Evolutionary conservation across 1,140 invertebrate genomes (phyloP), one percentile per base, ranked within the genome.

Genomic region (Macrotrachela quadricornifera): DNA sequence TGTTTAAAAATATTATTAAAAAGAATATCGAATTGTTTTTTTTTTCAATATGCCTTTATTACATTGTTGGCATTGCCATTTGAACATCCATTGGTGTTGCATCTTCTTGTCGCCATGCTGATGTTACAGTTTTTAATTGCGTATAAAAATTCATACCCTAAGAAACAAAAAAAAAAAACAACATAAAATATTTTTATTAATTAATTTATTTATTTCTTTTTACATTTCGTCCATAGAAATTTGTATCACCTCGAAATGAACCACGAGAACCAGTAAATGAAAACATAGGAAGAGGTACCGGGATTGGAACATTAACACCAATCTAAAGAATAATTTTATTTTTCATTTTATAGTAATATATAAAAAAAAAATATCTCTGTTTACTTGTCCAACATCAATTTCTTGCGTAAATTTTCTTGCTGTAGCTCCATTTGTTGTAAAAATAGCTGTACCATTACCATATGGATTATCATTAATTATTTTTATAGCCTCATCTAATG

Each of bases 241-340:
- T 90, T 56, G 78, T 77, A 64, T 97, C 91, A n/a, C 94, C 94
- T 37, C 85, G 75, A 73, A 97, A 97, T 41, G 87, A 94, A 43
- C 85, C 88, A 58, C 88, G 76, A 0, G 83, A 85, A 37, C 91
- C 91, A 52, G 88, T 92, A 69, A 99, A 99, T 18, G 88, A 95
- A 71, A 99, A 99, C 90, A 99, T 96, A 0, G 94, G 90, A n/a
- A 99, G 67, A 13, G 94, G 92, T 3, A 96, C 75, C 3, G 94
- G 94, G 61, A 99, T 99, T 1, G 92, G 92, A 14, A 97, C 92
- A 71, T 97, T 99, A 0, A 97, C 74, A 15, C 90, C 90, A 51
- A 96, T 30, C 21, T 30, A 30, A 30, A 30, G 8, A 30, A 30
- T 30, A 30, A 30, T 30, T 30, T 30, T 30, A n/a, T n/a, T n/a